A percentile compares a stretch with the other conserved stretches of the same genome.
These are phyloP conservation scores for Schizotus pectinicornis DNA, from an alignment of 2,888 invertebrate genomes.

Conservation along the genomic window DNA sequence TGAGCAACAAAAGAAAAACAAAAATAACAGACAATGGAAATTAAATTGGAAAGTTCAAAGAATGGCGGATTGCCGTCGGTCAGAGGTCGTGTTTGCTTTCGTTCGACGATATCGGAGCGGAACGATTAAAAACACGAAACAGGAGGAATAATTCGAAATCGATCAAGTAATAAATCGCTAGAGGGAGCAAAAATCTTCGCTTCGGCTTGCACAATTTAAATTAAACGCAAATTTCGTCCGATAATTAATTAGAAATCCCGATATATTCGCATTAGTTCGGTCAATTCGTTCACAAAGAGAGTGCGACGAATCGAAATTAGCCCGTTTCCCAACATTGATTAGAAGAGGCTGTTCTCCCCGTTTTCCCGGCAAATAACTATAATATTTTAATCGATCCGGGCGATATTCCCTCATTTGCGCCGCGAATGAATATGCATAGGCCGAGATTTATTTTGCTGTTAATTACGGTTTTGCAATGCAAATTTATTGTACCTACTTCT, in stretches of 20 bases:
- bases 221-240: too few relatives aligned
- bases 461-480: conserved; percentile 57
- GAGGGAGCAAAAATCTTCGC: too few relatives aligned
- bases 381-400: conserved; percentile 40
- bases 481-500: conserved; percentile 49
- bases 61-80: conserved; percentile 1
- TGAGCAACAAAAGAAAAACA: too few relatives aligned
- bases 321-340: too few relatives aligned
- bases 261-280: too few relatives aligned
- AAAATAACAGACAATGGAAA: conserved; percentile 5
- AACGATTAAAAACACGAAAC: conserved; percentile 44
- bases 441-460: conserved; percentile 54
- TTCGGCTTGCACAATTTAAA: too few relatives aligned
- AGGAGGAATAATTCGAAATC: conserved; percentile 50
- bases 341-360: too few relatives aligned
- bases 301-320: too few relatives aligned
- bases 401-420: conserved; percentile 43
- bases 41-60: conserved; percentile 11
- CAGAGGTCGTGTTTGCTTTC: conserved; percentile 11
- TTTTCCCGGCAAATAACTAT: conserved; percentile 11
- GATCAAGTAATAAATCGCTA: conserved; percentile 49
- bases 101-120: conserved; percentile 33
- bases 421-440: conserved; percentile 52
- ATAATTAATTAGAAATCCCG: too few relatives aligned
- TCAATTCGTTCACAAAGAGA: too few relatives aligned